Base-by-base conservation (phyloP, 2,888 invertebrate genomes). In the Peribatodes rhomboidaria region DNA sequence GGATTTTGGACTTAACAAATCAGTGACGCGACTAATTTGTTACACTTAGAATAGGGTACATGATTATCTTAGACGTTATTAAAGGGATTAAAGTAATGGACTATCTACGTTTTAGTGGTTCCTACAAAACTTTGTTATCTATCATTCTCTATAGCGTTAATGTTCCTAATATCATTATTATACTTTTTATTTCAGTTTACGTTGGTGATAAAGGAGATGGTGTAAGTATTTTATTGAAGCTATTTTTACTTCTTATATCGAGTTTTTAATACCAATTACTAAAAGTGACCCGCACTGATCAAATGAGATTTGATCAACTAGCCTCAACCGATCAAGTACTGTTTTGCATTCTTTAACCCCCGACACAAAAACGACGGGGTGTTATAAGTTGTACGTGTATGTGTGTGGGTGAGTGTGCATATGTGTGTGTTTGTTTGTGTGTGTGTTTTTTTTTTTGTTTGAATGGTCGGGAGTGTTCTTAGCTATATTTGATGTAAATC, bases 151-250 rank as follows among this genome's bases (percentile, higher is more conserved):
- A 35, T 35, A 35, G 3, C 6, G 6, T 6, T 27, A 27, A 4
- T 6, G 2, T 6, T 4, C 27, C 27, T 4, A 8, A 39, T 14
- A 3, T 39, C 14, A 4, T 3, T 20, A 13, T 22, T 44, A 1
- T 44, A 0, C 8, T 0, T 52, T 61, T 55, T 65, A 47, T 69
- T 70, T 82, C 80, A 89, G 89, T 85, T 81, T 83, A 79, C 75
- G 74, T 74, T 71, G 86, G 86, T 60, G 89, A 87, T 57, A 89
- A 86, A 73, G 85, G 80, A 65, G 85, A 85, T 16, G 74, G 72
- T 61, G 90, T 90, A 80, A 89, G 89, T 89, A 81, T 67, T 27
- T 22, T 49, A 52, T 31, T n/a, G 3, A 2, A 27, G 27, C 27
- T 27, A 27, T 4, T 27, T 27, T 6, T 27, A 4, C 27, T 27